Base-by-base conservation (phyloP, 2,888 invertebrate genomes). In the Drosophila phalerata region DNA sequence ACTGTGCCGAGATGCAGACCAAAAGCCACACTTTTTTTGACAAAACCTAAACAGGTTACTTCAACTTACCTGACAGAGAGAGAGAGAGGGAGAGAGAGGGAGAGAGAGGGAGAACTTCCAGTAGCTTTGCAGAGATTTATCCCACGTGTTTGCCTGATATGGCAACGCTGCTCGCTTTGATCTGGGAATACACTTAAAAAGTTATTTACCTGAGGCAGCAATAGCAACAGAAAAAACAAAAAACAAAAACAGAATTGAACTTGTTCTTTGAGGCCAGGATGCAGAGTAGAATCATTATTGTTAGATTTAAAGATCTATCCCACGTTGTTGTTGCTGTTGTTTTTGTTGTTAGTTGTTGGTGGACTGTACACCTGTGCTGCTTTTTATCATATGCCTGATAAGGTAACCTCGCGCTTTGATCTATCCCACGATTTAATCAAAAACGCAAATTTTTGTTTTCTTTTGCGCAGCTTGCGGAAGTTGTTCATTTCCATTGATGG, bases 1-100 rank as follows among this genome's bases (percentile, higher is more conserved):
- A 94, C 93, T 94, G 94, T 92, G 91, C 69, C 67, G 85, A 69
- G 85, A 85, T 87, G 63, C 62, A 65, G 48, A 69, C 15, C 32
- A 38, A 15, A 25, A 58, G 47, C 34, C 25, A 49, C 62, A 74
- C 76, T 57, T 53, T 57, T 53, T 42, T 19, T 15, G 25, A 49
- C 19, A 34, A n/a, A 51, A 38, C 37, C 22, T 52, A 15, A 47
- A 57, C 57, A 45, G 56, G 47, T 58, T 58, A 13, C 43, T 22
- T 13, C 5, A 11, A 57, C 57, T 57, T 47, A 57, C 57, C 37
- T 37, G 43, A 11, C 19, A 43, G 30, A 40, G 28, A 25, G 13
- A 25, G 28, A 43, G 30, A 40, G 28, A 28, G 17, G 11, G 40
- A 43, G 28, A 38, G n/a, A 43, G 30, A 40, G 28, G 17, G 13